Percentiles rank a stretch among this genome's conserved stretches.
Evolutionary conservation across 1,140 invertebrate genomes (phyloP).

Genomic region (Antheraea mylitta): DNA sequence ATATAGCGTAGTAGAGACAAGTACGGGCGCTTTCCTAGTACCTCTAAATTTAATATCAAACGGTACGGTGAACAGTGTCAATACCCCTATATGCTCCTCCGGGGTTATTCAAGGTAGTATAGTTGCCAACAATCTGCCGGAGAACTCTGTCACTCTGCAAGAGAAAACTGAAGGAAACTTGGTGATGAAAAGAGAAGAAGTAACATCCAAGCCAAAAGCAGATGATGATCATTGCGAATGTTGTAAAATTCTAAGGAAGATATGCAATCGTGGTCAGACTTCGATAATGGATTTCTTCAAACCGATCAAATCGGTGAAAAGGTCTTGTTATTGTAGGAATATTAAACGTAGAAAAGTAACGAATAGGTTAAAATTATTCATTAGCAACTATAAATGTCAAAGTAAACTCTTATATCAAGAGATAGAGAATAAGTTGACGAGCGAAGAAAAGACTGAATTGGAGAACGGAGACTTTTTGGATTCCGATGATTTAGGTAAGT

Average conservation of each 20-base stretch:
- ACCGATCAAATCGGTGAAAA: conserved; percentile 14
- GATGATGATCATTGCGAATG: conserved; percentile 45
- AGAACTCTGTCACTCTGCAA: conserved; percentile 14
- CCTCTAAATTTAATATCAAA: conserved; percentile 32
- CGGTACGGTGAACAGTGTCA: conserved; percentile 31
- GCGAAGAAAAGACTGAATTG: not conserved
- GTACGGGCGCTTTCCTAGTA: conserved; percentile 30
- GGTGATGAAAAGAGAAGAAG: not conserved
- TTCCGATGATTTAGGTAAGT: conserved; percentile 46
- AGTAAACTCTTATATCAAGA: not conserved
- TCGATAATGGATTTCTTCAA: conserved; percentile 53
- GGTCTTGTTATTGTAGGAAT: conserved; percentile 36
- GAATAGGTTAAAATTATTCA: conserved; percentile 47
- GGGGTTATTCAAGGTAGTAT: conserved; percentile 1
- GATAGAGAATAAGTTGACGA: conserved; percentile 11
- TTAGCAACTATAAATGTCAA: conserved; percentile 38
- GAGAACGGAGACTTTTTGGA: conserved; percentile 11
- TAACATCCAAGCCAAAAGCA: not conserved
- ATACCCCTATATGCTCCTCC: conserved; percentile 27
- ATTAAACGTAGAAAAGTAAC: conserved; percentile 42
- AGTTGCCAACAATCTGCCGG: conserved; percentile 1
- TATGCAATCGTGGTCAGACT: conserved; percentile 46
- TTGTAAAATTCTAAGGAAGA: conserved; percentile 43
- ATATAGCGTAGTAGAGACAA: conserved; percentile 32
- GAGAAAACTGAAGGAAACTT: not conserved